Evolutionary conservation across 2,888 invertebrate genomes (phyloP), one percentile per base, ranked within the genome.

Genomic region (Pseudanteris insignis): DNA sequence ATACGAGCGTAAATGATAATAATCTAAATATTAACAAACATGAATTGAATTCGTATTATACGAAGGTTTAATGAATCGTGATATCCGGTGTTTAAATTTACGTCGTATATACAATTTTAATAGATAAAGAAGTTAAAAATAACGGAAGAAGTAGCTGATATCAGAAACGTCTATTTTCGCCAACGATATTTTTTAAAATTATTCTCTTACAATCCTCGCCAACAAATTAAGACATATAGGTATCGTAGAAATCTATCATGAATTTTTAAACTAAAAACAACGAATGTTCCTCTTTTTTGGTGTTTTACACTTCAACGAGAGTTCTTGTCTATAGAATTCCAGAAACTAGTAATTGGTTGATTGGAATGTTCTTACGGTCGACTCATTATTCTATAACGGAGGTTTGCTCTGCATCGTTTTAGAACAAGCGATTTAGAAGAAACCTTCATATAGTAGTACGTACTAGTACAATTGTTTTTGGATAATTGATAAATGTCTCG

Each of bases 111-210:
- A 48, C 36, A 53, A 60, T 46, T 50, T 57, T 50, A 62, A 36
- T 62, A 62, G 51, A 36, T 37, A 46, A 47, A 28, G 46, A 28
- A 37, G 28, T 11, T 9, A 50, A 51, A 24, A 51, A 26, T 18
- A 12, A 12, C 3, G 8, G 40, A 47, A 61, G 51, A 46, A 40
- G 50, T 55, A 55, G 50, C 50, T 44, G 38, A 51, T 59, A 58
- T 53, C 48, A 63, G 54, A 63, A 58, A 48, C 43, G 11, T 63
- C 55, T 63, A 63, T 63, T 63, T 63, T 63, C 55, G 51, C 59
- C 59, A 59, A 59, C 47, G 43, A 55, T 55, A 59, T 63, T 63
- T 63, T 63, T 63, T 53, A 55, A 44, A 63, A 32, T 50, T 54
- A 63, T 58, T 58, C 58, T 63, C 48, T 44, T 54, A 59, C 63